Conservation (phyloP, 2,113 vertebrate genomes). For the Eulacestoma nigropectus region DNA sequence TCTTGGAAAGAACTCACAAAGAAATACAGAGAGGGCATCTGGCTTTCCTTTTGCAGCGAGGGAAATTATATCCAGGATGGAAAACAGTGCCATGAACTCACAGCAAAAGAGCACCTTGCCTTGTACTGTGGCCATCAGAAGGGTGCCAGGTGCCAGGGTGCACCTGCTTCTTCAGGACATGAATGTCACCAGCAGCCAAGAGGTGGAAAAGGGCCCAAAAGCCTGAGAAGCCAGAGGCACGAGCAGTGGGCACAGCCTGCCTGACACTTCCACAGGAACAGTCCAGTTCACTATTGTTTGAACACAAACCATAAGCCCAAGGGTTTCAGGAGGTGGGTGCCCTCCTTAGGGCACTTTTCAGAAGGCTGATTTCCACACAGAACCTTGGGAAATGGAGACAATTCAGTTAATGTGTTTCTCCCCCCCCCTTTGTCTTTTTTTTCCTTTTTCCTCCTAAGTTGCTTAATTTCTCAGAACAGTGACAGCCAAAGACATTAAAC, state of each 20-base stretch:
- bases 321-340: not conserved
- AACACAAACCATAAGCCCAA: not conserved
- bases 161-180: not conserved
- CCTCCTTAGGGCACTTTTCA: not conserved
- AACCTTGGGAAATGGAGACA: not conserved
- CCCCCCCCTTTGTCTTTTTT: not conserved
- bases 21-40: not conserved
- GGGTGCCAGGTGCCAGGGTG: not conserved
- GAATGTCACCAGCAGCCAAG: not conserved
- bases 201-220: not conserved
- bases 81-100: not conserved
- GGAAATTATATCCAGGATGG: not conserved
- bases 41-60: not conserved
- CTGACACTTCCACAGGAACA: not conserved
- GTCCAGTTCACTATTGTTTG: rapidly evolving
- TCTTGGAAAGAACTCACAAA: not conserved
- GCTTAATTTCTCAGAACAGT: not conserved
- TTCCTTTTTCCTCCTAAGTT: not conserved
- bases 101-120: rapidly evolving
- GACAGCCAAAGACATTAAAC: not conserved
- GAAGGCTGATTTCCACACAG: not conserved
- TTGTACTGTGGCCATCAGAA: rapidly evolving
- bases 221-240: not conserved
- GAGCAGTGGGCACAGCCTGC: not conserved
- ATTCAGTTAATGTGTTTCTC: not conserved